Percentiles rank a stretch among this genome's conserved stretches.
Evolutionary conservation across 2,113 vertebrate genomes (phyloP).

Genomic region (Atherinomorus stipes): DNA sequence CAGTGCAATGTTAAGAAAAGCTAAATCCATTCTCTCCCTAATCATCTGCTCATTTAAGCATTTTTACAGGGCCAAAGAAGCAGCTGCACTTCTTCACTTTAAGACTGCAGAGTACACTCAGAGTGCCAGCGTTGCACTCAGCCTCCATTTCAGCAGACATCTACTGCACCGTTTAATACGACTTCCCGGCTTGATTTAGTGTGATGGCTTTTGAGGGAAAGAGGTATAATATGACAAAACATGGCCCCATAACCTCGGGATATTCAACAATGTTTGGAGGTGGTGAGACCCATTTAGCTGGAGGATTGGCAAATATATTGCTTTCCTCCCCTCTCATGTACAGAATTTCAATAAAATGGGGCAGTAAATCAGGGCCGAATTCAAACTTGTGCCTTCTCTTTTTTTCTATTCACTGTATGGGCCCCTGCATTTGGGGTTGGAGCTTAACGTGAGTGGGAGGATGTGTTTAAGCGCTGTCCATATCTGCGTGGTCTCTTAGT

Average conservation of each 20-base stretch:
- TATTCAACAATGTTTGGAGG: conserved; percentile 78
- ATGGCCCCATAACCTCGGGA: conserved; percentile 89
- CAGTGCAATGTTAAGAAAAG: conserved; percentile 21
- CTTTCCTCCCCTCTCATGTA: conserved; percentile 72
- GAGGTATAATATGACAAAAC: conserved; percentile 95
- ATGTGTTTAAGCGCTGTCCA: neutral
- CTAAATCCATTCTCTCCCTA: conserved; percentile 26
- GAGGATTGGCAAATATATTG: conserved; percentile 74
- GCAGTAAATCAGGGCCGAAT: conserved; percentile 69
- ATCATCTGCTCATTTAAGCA: conserved; percentile 69
- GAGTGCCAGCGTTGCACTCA: conserved; percentile 91
- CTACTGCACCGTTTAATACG: conserved; percentile 92
- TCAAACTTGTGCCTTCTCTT: conserved; percentile 51
- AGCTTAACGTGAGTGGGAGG: neutral
- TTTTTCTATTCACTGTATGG: conserved; percentile 21
- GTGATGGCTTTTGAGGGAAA: conserved; percentile 92
- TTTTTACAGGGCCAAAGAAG: conserved; percentile 78
- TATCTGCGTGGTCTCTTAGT: neutral
- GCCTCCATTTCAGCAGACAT: conserved; percentile 87
- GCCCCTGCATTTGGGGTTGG: conserved; percentile 8
- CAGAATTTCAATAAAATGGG: conserved; percentile 75
- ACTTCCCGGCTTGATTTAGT: conserved; percentile 91
- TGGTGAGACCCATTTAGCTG: conserved; percentile 69
- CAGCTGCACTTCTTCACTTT: conserved; percentile 93
- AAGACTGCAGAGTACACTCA: conserved; percentile 82